phyloP scores from a whole-genome alignment of 2,888 invertebrate genomes.

The Scelioninae gen. 2 region DNA sequence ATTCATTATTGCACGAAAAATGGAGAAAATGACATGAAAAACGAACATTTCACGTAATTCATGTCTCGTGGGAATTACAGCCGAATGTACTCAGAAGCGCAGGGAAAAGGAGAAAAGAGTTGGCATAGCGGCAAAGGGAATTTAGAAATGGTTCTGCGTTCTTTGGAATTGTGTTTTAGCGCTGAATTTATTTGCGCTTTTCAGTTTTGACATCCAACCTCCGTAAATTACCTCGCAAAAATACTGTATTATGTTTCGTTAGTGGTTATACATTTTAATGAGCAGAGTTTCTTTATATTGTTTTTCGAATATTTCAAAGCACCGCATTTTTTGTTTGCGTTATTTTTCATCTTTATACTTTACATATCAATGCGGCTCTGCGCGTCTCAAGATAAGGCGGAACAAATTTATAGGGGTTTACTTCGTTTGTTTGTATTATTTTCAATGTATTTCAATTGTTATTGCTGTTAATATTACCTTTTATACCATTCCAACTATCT shows the following conservation, averaged over 20 bases:
- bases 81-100: constrained; percentile 33
- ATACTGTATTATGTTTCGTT: constrained; percentile 52
- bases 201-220: constrained; percentile 41
- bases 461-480: too few relatives aligned
- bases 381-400: constrained; percentile 20
- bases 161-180: constrained; percentile 53
- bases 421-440: neutral
- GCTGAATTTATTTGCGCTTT: constrained; percentile 48
- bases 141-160: constrained; percentile 51
- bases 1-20: neutral
- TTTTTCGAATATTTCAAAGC: constrained; percentile 42
- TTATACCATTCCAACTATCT: too few relatives aligned
- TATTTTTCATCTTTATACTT: constrained; percentile 27
- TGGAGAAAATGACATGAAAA: neutral
- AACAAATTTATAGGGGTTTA: constrained; percentile 16
- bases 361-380: constrained; percentile 42
- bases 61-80: constrained; percentile 44
- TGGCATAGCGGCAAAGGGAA: constrained; percentile 57
- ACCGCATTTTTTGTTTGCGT: constrained; percentile 22
- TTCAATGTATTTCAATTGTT: neutral
- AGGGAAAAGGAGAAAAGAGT: constrained; percentile 37
- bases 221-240: constrained; percentile 35
- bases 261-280: constrained; percentile 55
- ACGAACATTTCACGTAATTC: constrained; percentile 31
- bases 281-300: constrained; percentile 38